A percentile compares a stretch with the other conserved stretches of the same genome.
Evolutionary conservation across 2,113 vertebrate genomes (phyloP).

Genomic region (Pteropus alecto): DNA sequence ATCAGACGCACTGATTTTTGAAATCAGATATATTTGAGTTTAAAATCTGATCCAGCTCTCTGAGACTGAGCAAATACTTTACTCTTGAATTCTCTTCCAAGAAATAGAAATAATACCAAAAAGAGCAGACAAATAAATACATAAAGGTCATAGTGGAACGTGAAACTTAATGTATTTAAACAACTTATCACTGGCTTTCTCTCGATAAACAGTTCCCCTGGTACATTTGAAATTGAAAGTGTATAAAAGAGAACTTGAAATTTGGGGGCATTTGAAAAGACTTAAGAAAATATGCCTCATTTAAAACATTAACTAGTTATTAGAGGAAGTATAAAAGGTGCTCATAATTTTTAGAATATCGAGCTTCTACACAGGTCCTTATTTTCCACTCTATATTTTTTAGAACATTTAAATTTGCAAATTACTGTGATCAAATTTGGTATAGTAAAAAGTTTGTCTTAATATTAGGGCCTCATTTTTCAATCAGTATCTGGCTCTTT

Average conservation of each 20-base stretch:
- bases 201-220: neutral
- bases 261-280: neutral
- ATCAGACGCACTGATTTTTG: neutral
- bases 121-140: neutral
- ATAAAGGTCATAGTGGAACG: neutral
- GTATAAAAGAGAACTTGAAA: neutral
- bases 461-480: neutral
- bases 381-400: neutral
- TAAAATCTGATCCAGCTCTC: neutral
- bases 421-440: neutral
- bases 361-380: neutral
- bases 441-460: neutral
- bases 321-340: neutral
- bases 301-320: neutral
- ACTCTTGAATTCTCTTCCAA: neutral
- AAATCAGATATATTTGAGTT: neutral
- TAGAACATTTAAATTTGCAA: neutral
- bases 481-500: neutral
- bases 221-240: neutral
- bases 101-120: neutral
- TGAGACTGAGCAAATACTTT: neutral
- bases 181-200: neutral
- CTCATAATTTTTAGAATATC: neutral
- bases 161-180: neutral
- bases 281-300: neutral